These are phyloP conservation scores for Apodemus agrarius DNA, from an alignment of 2,797 vertebrate genomes.

Conservation along the genomic window DNA sequence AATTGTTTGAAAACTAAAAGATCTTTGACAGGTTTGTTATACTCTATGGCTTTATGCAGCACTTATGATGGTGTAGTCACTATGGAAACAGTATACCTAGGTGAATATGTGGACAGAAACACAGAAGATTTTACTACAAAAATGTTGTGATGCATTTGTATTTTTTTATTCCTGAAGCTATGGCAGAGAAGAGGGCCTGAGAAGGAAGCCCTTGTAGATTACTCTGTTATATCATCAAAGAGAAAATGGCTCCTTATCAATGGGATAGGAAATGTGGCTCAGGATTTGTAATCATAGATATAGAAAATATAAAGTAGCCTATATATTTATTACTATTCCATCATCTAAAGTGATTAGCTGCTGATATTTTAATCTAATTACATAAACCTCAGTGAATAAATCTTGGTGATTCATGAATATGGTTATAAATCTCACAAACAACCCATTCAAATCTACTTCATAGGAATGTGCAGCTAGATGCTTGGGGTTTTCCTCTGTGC, in stretches of 20 bases:
- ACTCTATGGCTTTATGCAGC: neutral
- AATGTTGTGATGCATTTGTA: neutral
- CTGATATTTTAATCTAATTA: constrained; percentile 41
- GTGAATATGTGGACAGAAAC: neutral
- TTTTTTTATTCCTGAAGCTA: neutral
- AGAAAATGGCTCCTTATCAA: neutral
- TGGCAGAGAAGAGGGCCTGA: constrained; percentile 34
- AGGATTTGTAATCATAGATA: neutral
- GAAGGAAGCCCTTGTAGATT: neutral
- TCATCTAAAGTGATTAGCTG: constrained; percentile 30
- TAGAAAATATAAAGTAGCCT: constrained; percentile 17
- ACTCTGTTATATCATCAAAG: neutral
- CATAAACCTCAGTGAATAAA: constrained; percentile 21
- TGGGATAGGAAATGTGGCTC: neutral
- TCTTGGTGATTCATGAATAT: constrained; percentile 28
- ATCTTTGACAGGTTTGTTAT: neutral
- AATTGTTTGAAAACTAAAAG: neutral
- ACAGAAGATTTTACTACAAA: neutral
- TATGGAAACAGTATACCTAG: neutral
- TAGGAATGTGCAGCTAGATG: constrained; percentile 2
- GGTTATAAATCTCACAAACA: constrained; percentile 58
- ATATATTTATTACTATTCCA: neutral
- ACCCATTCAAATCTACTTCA: constrained; percentile 37
- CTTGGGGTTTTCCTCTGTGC: constrained; percentile 21
- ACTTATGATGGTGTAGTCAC: neutral